A percentile compares a stretch with the other conserved stretches of the same genome.
Conservation (phyloP, 1,140 invertebrate species). For the Temnothorax curvispinosus region DNA sequence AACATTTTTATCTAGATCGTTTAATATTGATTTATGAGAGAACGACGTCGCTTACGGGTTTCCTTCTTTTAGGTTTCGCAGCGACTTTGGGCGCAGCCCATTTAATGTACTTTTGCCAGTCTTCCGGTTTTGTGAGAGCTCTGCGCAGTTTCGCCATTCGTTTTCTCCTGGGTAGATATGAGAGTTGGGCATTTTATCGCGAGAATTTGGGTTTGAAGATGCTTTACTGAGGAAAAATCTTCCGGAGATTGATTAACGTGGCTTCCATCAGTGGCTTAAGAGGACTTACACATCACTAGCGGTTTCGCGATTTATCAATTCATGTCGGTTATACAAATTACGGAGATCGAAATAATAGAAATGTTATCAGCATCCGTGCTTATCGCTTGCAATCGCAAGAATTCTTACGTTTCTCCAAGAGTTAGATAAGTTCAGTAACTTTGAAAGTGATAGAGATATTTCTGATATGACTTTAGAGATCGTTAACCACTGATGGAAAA, state of each 20-base stretch:
- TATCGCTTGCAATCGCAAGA: background rate
- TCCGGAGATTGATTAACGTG: background rate
- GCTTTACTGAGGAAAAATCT: background rate
- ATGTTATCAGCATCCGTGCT: background rate
- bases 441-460: background rate
- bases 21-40: slow-evolving; percentile 35
- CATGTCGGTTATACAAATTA: background rate
- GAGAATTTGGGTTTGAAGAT: slow-evolving; percentile 9
- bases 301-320: background rate
- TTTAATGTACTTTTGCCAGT: slow-evolving; percentile 77
- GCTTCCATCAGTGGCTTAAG: background rate
- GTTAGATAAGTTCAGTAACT: background rate
- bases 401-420: background rate
- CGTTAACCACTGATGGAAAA: background rate
- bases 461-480: background rate
- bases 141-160: slow-evolving; percentile 71
- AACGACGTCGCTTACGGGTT: slow-evolving; percentile 60
- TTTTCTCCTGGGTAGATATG: slow-evolving; percentile 61
- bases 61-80: slow-evolving; percentile 44
- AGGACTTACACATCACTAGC: background rate
- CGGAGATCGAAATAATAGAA: background rate
- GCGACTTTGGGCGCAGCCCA: slow-evolving; percentile 69
- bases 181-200: background rate
- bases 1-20: slow-evolving; percentile 34
- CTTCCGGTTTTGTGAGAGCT: slow-evolving; percentile 68